These are phyloP conservation scores for Conopomorpha cramerella DNA, from an alignment of 1,140 invertebrate species.

Conservation along the genomic window DNA sequence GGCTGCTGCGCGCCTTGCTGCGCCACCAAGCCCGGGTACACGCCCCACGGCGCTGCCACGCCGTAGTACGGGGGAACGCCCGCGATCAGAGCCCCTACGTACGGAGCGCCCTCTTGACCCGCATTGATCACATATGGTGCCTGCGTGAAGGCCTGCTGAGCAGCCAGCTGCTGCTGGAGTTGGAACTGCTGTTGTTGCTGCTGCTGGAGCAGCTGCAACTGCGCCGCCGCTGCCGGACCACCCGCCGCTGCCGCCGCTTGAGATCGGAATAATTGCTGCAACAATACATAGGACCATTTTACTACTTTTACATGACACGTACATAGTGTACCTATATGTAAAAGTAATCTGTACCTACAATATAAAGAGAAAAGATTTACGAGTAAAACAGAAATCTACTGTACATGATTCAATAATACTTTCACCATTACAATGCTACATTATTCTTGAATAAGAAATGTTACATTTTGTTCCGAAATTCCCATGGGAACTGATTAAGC, in stretches of 20 bases:
- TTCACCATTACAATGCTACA: no score
- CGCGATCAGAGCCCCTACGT: constrained; percentile 66
- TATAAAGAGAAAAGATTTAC: not conserved
- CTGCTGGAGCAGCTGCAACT: constrained; percentile 70
- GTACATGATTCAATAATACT: no score
- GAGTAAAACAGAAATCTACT: no score
- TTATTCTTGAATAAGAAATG: no score
- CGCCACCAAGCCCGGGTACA: constrained; percentile 79
- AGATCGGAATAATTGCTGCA: constrained; percentile 85
- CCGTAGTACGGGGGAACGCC: constrained; percentile 83
- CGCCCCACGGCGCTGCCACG: constrained; percentile 76
- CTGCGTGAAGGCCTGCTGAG: constrained; percentile 71
- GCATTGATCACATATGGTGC: constrained; percentile 90
- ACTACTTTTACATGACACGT: constrained; percentile 1
- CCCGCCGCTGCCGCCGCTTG: constrained; percentile 68
- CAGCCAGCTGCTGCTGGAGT: constrained; percentile 66
- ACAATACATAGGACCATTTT: constrained; percentile 22
- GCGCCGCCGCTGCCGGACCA: constrained; percentile 63
- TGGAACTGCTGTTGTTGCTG: constrained; percentile 74
- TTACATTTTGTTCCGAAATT: no score
- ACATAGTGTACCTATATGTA: no score
- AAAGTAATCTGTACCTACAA: not conserved
- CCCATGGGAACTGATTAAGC: no score
- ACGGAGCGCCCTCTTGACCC: constrained; percentile 70
- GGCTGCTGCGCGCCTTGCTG: constrained; percentile 69